phyloP scores from a whole-genome alignment of 2,888 invertebrate species.

The Melanophora roralis region DNA sequence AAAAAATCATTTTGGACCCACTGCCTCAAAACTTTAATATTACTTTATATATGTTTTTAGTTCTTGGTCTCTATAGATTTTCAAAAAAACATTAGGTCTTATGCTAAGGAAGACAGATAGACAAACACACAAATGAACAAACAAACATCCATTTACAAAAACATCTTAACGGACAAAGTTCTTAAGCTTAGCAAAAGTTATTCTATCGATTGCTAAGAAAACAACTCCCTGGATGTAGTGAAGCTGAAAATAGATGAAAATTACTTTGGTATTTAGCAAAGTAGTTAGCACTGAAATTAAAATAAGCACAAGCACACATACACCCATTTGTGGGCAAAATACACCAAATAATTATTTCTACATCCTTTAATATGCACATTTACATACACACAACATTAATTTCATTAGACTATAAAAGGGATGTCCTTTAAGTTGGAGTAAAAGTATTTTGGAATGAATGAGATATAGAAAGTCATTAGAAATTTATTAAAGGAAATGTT shows the following conservation, averaged over 20 bases:
- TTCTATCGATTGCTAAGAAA: constrained; percentile 2
- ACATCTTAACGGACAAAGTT: constrained; percentile 28
- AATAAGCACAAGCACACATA: constrained; percentile 15
- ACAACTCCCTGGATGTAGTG: constrained; percentile 23
- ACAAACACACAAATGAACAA: neutral
- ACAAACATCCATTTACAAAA: neutral
- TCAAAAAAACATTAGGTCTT: constrained; percentile 1
- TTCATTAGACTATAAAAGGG: neutral
- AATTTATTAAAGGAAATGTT: neutral
- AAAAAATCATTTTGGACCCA: too few relatives aligned
- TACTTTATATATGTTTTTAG: too few relatives aligned
- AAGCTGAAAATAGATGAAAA: constrained; percentile 60
- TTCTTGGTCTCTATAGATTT: neutral
- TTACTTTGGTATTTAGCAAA: constrained; percentile 62
- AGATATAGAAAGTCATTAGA: neutral
- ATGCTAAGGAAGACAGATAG: neutral
- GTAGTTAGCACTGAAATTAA: constrained; percentile 61
- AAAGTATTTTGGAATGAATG: neutral
- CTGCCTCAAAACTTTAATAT: too few relatives aligned
- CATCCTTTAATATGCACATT: neutral
- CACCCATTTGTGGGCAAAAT: neutral
- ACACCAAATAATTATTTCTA: neutral
- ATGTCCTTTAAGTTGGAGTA: constrained; percentile 17
- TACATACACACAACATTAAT: neutral
- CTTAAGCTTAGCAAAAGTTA: constrained; percentile 18